Base-by-base conservation (phyloP, 35 echinoderm and acorn worm genomes). In the Ophioderma brevispina region DNA sequence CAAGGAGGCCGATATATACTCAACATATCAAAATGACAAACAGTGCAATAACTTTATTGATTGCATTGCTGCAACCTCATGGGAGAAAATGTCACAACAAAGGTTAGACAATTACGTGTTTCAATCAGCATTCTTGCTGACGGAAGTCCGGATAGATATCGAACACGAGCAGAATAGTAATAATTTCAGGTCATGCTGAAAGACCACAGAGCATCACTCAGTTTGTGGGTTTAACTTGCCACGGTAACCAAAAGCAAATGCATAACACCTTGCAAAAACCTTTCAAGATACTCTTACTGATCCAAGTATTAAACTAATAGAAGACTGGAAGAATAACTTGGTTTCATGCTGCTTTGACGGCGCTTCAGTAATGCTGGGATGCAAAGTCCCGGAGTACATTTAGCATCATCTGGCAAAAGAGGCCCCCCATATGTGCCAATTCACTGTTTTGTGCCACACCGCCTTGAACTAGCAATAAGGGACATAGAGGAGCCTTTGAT, bases 101-200 rank as follows among this genome's bases (percentile, higher is more conserved):
- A 83, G 37, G 33, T 83, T 31, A 49, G 25, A 1, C 37, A 83
- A 83, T 37, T 42, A 33, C 28, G 17, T 42, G 40, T 83, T 40
- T n/a, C n/a, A n/a, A 83, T 83, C 5, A 83, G 81, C 40, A 83
- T 83, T 49, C 81, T 83, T 42, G 81, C 38, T 32, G 23, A 83
- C 46, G 81, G 81, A 0, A 83, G 81, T 33, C 40, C 81, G 25
- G 81, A 83, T 13, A 83, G 46, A 83, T n/a, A n/a, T n/a, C 32
- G 81, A 17, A 46, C 39, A 38, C 40, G 37, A 1, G 39, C 40
- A 42, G 15, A 83, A 31, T 31, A 83, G 11, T 42, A 42, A 33
- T 42, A 42, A 38, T 83, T 42, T 46, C 21, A 37, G 15, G 25
- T 37, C 15, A 83, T 83, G 81, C 28, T 83, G 13, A 11, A 42